Conservation (phyloP, 2,113 vertebrate species). For the Dermatemys mawii region DNA sequence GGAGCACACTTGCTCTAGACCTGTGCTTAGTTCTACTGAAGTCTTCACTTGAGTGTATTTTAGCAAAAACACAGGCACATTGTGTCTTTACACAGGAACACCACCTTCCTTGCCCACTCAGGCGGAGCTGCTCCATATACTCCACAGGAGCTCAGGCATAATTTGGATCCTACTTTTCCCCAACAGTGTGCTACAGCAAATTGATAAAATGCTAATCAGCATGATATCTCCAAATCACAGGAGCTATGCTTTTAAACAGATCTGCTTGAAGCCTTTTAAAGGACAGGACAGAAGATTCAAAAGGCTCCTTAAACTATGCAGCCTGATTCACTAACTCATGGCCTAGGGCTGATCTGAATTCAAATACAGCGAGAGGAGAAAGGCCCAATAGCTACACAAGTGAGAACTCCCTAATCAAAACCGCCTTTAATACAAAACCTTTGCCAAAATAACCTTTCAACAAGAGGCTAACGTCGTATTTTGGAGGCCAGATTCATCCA, state of each 20-base stretch:
- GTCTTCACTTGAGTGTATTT: neutral
- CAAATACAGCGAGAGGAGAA: neutral
- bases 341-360: neutral
- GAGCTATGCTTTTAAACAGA: neutral
- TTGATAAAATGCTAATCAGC: neutral
- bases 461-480: neutral
- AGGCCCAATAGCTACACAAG: neutral
- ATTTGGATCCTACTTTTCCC: neutral
- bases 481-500: neutral
- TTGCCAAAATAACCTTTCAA: neutral
- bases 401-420: neutral
- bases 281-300: neutral
- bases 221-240: no score
- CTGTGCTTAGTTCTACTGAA: neutral
- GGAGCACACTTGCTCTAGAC: neutral
- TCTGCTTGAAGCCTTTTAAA: neutral
- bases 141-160: neutral
- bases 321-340: conserved; percentile 12
- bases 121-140: neutral
- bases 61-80: neutral
- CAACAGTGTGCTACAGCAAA: neutral
- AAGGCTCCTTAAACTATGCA: neutral
- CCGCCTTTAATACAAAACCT: neutral
- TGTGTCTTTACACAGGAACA: neutral
- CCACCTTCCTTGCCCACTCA: neutral